Evolutionary conservation across 2,113 vertebrate species (phyloP).

Genomic region (Thryonomys swinderianus): DNA sequence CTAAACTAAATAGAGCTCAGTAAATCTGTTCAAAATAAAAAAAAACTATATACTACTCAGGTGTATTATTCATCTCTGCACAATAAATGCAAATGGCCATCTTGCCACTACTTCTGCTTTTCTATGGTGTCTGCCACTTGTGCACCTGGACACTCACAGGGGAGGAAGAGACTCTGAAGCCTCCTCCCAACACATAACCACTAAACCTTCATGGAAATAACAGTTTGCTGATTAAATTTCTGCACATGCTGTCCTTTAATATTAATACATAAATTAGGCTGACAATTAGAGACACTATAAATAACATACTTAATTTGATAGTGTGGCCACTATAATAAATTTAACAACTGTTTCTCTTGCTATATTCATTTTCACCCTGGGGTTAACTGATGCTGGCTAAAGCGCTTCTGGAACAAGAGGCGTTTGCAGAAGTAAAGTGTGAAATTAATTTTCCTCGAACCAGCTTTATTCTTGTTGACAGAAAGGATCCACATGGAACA

Average conservation of each 20-base stretch:
- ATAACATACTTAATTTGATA: constrained; percentile 74
- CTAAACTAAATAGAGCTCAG: neutral
- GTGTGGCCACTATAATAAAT: constrained; percentile 62
- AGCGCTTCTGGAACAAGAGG: constrained; percentile 35
- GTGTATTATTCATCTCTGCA: neutral
- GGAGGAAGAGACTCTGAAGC: neutral
- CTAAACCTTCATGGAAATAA: constrained; percentile 30
- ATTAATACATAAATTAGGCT: constrained; percentile 68
- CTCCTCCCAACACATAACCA: neutral
- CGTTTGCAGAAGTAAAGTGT: constrained; percentile 57
- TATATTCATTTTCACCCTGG: constrained; percentile 71
- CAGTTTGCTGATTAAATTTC: constrained; percentile 64
- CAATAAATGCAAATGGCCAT: neutral
- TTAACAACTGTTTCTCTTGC: constrained; percentile 61
- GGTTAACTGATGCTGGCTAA: constrained; percentile 70
- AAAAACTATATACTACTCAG: neutral
- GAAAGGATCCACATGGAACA: constrained; percentile 50
- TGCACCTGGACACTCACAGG: neutral
- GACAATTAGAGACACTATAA: constrained; percentile 73
- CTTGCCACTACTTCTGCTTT: neutral
- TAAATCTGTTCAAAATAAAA: neutral
- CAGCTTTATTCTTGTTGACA: constrained; percentile 60
- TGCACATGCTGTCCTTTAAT: constrained; percentile 50
- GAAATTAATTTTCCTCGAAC: constrained; percentile 74
- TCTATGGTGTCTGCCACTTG: neutral